Evolutionary conservation across 2,888 invertebrate genomes (phyloP), one percentile per base, ranked within the genome.

Genomic region (Meiosimyza decipiens): DNA sequence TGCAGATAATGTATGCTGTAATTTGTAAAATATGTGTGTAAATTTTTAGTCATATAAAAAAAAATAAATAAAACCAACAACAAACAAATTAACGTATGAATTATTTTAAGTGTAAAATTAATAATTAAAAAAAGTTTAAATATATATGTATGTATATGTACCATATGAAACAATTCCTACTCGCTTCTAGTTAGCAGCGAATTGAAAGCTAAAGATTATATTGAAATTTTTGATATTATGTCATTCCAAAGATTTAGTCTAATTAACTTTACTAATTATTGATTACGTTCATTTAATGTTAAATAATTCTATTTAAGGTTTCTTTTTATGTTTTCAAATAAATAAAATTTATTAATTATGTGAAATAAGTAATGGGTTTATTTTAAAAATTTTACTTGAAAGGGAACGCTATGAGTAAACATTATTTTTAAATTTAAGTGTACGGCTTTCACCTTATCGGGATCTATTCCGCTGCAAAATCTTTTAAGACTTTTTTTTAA

Each of bases 221-320:
- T 69, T 79, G 77, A 79, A 82, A 79, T 81, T 83, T 83, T 81
- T 79, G 81, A 76, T 75, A 76, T 74, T 74, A 74, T 71, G 64
- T 81, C 84, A 85, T 84, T 84, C 84, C 85, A 85, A 84, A 85
- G 84, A 84, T 82, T 83, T 83, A 84, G 84, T 79, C 81, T 84
- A 83, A 84, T 83, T 83, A 81, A 83, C 76, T 66, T 64, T 70
- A 68, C 60, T 63, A 73, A 63, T 60, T 67, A 71, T 52, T 52
- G 69, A 33, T 71, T 72, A 64, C 68, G 69, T 76, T 77, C 71
- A 71, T 73, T 82, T 77, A 82, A 83, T 82, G 83, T 82, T 82
- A 77, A 82, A 81, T 76, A 80, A 74, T 76, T 75, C 65, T 68
- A 73, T 64, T 67, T 75, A 81, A 75, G 71, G 79, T 77, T 40